phyloP scores from a whole-genome alignment of 2,888 invertebrate genomes.

The Rhynchonema sp. region DNA sequence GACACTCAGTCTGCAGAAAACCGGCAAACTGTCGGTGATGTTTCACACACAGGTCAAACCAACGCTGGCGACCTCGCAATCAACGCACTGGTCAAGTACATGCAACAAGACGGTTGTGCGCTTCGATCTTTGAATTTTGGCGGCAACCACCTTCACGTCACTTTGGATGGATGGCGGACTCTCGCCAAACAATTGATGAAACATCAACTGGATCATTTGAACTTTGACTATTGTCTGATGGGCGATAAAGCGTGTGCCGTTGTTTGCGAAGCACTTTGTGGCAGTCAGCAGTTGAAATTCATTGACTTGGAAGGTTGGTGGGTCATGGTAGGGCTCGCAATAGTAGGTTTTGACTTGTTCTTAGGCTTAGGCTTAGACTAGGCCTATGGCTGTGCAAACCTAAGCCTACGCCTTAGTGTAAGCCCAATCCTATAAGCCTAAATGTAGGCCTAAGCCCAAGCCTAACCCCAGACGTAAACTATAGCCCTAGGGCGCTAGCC shows the following conservation, averaged over 20 bases:
- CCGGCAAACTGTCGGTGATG: too few relatives aligned
- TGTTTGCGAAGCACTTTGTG: background rate
- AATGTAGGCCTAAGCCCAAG: background rate
- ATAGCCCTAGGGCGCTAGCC: constrained; percentile 36
- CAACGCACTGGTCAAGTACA: background rate
- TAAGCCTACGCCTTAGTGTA: background rate
- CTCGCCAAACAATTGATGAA: background rate
- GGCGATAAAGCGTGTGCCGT: background rate
- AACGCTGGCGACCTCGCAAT: background rate
- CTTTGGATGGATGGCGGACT: background rate
- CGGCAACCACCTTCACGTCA: background rate
- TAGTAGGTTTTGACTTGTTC: too few relatives aligned
- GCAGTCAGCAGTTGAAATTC: background rate
- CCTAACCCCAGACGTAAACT: background rate
- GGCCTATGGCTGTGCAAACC: background rate
- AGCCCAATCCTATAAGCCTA: background rate
- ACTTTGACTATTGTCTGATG: background rate
- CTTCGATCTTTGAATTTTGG: background rate
- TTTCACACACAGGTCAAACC: too few relatives aligned
- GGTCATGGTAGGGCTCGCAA: too few relatives aligned
- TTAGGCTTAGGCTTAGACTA: background rate
- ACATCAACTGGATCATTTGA: background rate
- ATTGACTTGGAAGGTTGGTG: background rate
- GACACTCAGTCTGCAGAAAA: too few relatives aligned
- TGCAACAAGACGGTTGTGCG: background rate